Evolutionary conservation across 1,140 invertebrate genomes (phyloP), one percentile per base, ranked within the genome.

Genomic region (Drosophila melanogaster): DNA sequence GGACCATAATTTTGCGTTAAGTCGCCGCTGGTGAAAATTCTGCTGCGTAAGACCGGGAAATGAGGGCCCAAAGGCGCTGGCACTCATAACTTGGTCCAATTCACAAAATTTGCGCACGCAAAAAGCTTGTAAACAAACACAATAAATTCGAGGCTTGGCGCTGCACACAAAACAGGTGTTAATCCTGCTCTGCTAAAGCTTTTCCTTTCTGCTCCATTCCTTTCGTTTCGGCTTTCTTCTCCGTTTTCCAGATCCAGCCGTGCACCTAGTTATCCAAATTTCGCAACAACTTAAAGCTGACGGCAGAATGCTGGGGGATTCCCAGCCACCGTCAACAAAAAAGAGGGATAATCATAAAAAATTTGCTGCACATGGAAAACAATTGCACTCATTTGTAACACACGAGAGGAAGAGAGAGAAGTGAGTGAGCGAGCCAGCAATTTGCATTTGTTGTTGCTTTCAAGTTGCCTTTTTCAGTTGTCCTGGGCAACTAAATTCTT

Each of bases 101-200:
- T 41, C 69, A 56, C 50, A 46, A 33, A 72, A 50, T 54, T 74
- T 87, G 64, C 79, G 79, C 81, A 87, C 84, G 83, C 84, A 86
- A 78, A 87, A 86, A 86, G 83, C 83, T 83, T 86, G 79, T 87
- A 86, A 86, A 86, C 83, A 86, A 86, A 87, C 75, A 86, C 79
- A 87, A 86, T 86, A 86, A 86, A 86, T 86, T 87, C 59, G 54
- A 65, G 79, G 83, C 83, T 86, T 86, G 79, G 65, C 55, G 69
- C 38, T 70, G 67, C 84, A 83, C 71, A 86, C 74, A 78, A 77
- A 87, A 83, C 84, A 87, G 84, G 84, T 87, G 84, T 80, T 89
- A 87, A 87, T 84, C 79, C 84, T 62, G 55, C 73, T 62, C 65
- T 24, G 7, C 35, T 17, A 43, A 67, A 70, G 66, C 66, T 57